phyloP scores from a whole-genome alignment of 2,113 vertebrate genomes.

The Chloebia gouldiae region DNA sequence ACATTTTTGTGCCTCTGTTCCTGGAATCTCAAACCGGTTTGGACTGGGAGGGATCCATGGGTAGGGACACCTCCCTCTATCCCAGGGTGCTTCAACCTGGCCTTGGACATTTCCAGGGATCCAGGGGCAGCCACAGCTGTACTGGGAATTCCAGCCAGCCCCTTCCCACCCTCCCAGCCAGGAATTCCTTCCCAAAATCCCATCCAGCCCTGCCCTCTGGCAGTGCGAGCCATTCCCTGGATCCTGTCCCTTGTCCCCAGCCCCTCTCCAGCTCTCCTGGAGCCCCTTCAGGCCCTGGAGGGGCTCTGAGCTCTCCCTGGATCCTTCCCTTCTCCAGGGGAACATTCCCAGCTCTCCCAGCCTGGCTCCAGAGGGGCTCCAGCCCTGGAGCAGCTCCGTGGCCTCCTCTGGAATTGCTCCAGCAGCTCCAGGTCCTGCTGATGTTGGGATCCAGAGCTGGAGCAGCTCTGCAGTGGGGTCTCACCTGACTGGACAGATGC shows the following conservation, averaged over 20 bases:
- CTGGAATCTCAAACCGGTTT: background rate
- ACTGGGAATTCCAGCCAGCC: no score
- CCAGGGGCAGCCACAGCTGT: no score
- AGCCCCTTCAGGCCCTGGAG: background rate
- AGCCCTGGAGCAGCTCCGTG: background rate
- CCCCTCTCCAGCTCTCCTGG: no score
- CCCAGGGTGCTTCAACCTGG: background rate
- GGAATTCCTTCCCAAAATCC: no score
- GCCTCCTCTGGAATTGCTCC: background rate
- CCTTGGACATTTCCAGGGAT: background rate
- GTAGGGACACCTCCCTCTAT: background rate
- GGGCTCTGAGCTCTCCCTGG: background rate
- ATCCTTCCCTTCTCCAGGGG: background rate
- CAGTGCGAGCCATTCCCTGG: no score
- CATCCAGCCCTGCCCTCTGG: no score
- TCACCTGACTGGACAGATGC: background rate
- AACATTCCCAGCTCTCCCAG: background rate
- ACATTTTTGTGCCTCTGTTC: background rate
- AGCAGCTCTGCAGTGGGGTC: background rate
- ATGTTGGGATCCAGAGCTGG: background rate
- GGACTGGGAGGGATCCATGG: background rate
- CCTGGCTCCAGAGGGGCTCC: background rate
- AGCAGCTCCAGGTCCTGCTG: background rate
- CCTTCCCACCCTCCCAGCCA: no score
- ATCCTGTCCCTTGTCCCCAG: no score